Conservation (phyloP, 2,113 vertebrate species). For the Taurulus bubalis region DNA sequence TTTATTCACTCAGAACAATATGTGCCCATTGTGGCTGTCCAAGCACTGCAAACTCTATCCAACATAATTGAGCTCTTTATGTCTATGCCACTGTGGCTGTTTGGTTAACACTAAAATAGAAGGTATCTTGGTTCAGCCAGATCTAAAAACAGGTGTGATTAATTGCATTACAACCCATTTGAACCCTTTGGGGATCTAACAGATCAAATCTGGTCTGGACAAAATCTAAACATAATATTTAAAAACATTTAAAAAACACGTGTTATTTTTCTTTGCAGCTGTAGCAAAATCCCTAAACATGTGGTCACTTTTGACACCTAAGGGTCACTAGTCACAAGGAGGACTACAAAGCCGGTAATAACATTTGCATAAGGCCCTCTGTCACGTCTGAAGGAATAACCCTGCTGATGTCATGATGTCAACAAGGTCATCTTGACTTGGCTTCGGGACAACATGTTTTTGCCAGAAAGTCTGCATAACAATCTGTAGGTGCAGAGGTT, state of each 20-base stretch:
- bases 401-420: neutral
- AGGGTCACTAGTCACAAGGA: neutral
- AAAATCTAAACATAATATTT: neutral
- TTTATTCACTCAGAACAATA: neutral
- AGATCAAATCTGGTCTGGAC: neutral
- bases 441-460: neutral
- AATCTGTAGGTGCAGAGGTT: neutral
- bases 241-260: neutral
- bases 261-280: neutral
- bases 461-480: neutral
- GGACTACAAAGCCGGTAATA: neutral
- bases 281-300: neutral
- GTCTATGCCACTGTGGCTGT: neutral
- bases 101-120: conserved; percentile 4
- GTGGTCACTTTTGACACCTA: conserved; percentile 1
- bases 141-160: neutral
- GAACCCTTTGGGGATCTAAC: neutral
- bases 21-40: neutral
- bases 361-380: neutral
- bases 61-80: neutral
- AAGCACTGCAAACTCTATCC: neutral
- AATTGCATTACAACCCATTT: neutral
- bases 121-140: neutral
- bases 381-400: neutral
- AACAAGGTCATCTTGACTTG: neutral